Evolutionary conservation across 2,888 invertebrate genomes (phyloP), one percentile per base, ranked within the genome.

Genomic region (Coelinius sp.): DNA sequence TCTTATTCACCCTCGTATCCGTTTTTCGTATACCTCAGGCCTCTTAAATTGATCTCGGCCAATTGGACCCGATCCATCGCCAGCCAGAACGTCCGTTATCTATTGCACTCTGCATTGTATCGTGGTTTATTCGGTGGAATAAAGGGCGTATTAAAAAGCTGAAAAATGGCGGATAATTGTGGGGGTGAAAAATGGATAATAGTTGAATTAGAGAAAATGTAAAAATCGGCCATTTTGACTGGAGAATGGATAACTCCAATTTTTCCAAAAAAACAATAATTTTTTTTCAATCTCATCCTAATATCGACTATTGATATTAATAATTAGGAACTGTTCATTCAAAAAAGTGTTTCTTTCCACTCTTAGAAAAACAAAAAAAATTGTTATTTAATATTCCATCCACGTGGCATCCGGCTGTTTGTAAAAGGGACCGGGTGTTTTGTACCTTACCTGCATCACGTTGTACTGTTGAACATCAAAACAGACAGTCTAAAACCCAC

Each of bases 11-110:
- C 20, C n/a, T 20, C n/a, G n/a, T 53, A 53, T 53, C 53, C 27
- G 69, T 65, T 25, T 67, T 12, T 41, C 41, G 12, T 41, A n/a
- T 41, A 41, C 41, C 41, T 71, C 72, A 44, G 70, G 75, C 73
- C 76, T 75, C 75, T 76, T 78, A 76, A 78, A 78, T 76, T 78
- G 75, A 78, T 78, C 76, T 73, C 73, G 74, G 76, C 77, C 77
- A 78, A 78, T 78, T 78, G 77, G 77, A 78, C 74, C 65, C 76
- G 75, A 78, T 78, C 76, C 76, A 76, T 78, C 75, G 76, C 73
- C 52, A 53, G 27, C 27, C n/a, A 27, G 52, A 64, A 12, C 44
- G 66, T 35, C 52, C 27, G 66, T 70, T 70, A 70, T 70, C 70
- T 70, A 52, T 69, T 69, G 22, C 69, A 49, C 46, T 31, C 62